Evolutionary conservation across 2,113 vertebrate genomes (phyloP), one percentile per base, ranked within the genome.

Genomic region (Rattus rattus): DNA sequence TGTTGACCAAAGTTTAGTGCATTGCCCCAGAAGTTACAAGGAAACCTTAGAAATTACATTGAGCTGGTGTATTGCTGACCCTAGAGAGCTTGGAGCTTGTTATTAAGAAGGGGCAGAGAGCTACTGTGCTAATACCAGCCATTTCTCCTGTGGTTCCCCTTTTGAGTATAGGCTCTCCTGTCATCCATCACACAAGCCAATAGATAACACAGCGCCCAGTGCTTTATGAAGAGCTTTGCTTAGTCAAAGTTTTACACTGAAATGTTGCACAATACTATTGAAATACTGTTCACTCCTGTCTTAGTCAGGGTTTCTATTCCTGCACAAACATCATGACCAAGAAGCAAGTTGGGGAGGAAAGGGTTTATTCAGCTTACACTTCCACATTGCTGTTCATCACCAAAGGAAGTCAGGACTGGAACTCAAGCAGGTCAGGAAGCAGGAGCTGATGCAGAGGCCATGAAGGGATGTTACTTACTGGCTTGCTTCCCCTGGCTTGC

Each of bases 221-320:
- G 70, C 63, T 72, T 96, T 93, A 93, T 33, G 52, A 95, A 90
- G 47, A 47, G 39, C 33, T 92, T 97, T 94, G 83, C 89, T 69
- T 61, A 14, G 36, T 61, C 36, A 61, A 56, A 77, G 20, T 69
- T 30, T 28, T 36, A 5, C 13, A 1, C 54, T 65, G 49, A 85
- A n/a, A 69, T 67, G 49, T 67, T 19, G 65, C 47, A 69, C 9
- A 26, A 1, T 56, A 39, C 59, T 92, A 49, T 59, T 69, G 47
- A 83, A 95, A 59, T 91, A 81, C 90, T 88, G 92, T 76, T 81
- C 84, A n/a, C 43, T 43, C 43, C 43, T 43, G 43, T 43, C 43
- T 43, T 43, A 43, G 43, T 43, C 43, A 43, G 43, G 43, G 43
- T 43, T 43, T 43, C 43, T 43, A 43, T 43, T 3, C 43, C 43